phyloP scores from a whole-genome alignment of 2,797 vertebrate species.

The Vipera latastei region DNA sequence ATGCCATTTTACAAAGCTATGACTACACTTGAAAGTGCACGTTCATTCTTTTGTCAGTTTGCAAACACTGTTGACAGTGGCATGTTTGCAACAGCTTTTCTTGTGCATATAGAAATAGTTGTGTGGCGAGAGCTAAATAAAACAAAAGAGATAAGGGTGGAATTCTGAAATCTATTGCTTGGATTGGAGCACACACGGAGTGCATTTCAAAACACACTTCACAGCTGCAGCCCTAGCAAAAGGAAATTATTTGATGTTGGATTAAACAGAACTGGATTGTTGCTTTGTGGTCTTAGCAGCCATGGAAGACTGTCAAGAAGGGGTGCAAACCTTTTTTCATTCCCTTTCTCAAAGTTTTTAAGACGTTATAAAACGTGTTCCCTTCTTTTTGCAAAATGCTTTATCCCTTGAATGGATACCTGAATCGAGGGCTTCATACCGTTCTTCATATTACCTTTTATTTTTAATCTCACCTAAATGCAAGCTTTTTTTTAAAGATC shows the following conservation, averaged over 20 bases:
- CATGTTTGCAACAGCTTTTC: not conserved
- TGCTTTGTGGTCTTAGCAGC: not conserved
- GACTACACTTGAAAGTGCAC: not conserved
- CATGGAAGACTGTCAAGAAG: not conserved
- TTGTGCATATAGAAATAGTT: not conserved
- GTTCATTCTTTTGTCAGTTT: not conserved
- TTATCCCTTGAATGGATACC: not conserved
- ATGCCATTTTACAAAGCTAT: not conserved
- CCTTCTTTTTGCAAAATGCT: not conserved
- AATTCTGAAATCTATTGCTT: not conserved
- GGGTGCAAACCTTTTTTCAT: too few relatives aligned
- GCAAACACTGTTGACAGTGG: conserved; percentile 5
- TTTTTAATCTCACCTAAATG: not conserved
- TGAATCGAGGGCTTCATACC: not conserved
- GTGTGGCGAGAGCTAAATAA: not conserved
- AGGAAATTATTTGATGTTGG: not conserved
- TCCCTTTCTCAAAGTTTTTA: not conserved
- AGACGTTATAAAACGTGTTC: not conserved
- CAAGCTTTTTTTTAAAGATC: not conserved
- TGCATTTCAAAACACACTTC: not conserved
- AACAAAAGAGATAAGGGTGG: conserved; percentile 11
- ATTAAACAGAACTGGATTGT: not conserved
- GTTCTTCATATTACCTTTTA: not conserved
- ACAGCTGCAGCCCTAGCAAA: not conserved
- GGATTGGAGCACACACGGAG: not conserved